Percentiles rank a stretch among this genome's conserved stretches.
phyloP scores from a whole-genome alignment of 1,140 invertebrate species.

The Drosophila obscura region DNA sequence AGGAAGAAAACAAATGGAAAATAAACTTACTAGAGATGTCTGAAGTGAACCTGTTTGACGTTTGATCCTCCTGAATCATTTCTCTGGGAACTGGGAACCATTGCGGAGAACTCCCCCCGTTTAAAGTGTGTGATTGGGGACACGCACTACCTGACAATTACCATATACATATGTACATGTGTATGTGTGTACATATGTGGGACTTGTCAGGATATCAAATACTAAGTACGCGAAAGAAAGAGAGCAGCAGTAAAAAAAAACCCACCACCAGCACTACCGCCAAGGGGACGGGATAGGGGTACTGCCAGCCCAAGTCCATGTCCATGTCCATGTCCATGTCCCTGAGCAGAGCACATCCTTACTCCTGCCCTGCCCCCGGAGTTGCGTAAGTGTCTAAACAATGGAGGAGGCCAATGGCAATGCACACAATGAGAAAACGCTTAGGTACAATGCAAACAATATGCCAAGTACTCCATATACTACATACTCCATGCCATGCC shows the following conservation, averaged over 20 bases:
- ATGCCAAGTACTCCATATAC: conserved; percentile 15
- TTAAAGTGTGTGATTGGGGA: neutral
- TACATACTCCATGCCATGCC: neutral
- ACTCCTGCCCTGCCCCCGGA: conserved; percentile 36
- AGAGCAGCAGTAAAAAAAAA: conserved; percentile 1
- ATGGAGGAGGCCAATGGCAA: conserved; percentile 59
- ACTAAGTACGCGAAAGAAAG: neutral
- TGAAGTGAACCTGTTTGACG: neutral
- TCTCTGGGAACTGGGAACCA: neutral
- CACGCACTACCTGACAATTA: conserved; percentile 25
- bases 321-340: neutral
- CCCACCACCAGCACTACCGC: neutral
- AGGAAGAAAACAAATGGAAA: neutral
- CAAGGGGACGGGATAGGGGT: too few relatives aligned
- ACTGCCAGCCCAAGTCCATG: neutral
- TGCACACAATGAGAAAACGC: conserved; percentile 45
- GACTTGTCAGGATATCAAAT: neutral
- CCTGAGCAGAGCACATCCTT: too few relatives aligned
- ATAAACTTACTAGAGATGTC: too few relatives aligned
- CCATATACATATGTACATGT: neutral
- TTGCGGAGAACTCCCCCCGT: neutral
- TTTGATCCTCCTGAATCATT: too few relatives aligned
- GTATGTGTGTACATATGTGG: neutral
- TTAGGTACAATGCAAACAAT: conserved; percentile 58
- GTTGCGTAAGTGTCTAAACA: conserved; percentile 76